Percentiles rank a stretch among this genome's conserved stretches.
Conservation (phyloP, 2,113 vertebrate genomes). For the Zosterops lateralis region DNA sequence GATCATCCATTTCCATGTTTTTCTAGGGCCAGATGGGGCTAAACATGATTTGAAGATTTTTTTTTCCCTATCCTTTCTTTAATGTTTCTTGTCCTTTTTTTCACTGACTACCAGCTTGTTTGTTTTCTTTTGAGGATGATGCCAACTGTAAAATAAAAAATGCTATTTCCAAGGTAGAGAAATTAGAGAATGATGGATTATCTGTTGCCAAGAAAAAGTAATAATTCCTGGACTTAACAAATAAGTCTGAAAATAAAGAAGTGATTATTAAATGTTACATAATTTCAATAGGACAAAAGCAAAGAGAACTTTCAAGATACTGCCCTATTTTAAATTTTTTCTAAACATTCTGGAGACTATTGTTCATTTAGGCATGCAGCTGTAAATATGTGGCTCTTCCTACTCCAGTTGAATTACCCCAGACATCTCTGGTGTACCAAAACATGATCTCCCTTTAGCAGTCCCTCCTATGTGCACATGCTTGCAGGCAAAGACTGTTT, state of each 20-base stretch:
- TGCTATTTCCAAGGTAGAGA: constrained; percentile 67
- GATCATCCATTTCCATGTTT: constrained; percentile 76
- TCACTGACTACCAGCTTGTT: constrained; percentile 72
- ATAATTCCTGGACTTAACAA: constrained; percentile 64
- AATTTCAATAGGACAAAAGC: constrained; percentile 47
- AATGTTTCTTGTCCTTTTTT: constrained; percentile 65
- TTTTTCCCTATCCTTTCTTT: constrained; percentile 19
- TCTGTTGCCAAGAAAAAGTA: constrained; percentile 69
- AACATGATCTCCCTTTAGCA: not conserved
- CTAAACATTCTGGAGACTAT: not conserved
- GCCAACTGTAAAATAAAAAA: constrained; percentile 68
- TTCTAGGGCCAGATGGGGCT: constrained; percentile 77
- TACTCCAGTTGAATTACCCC: not conserved
- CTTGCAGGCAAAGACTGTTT: not conserved
- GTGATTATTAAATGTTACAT: constrained; percentile 63
- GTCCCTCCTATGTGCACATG: not conserved
- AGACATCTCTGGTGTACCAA: not conserved
- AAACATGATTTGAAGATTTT: constrained; percentile 73
- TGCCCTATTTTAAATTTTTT: not conserved
- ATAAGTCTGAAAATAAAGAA: constrained; percentile 55
- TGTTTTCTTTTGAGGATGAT: constrained; percentile 70
- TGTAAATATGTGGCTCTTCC: not conserved
- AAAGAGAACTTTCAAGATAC: constrained; percentile 3
- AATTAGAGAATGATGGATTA: constrained; percentile 66
- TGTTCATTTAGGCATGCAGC: not conserved